phyloP scores from a whole-genome alignment of 2,113 vertebrate genomes.

The Hydropotes inermis region DNA sequence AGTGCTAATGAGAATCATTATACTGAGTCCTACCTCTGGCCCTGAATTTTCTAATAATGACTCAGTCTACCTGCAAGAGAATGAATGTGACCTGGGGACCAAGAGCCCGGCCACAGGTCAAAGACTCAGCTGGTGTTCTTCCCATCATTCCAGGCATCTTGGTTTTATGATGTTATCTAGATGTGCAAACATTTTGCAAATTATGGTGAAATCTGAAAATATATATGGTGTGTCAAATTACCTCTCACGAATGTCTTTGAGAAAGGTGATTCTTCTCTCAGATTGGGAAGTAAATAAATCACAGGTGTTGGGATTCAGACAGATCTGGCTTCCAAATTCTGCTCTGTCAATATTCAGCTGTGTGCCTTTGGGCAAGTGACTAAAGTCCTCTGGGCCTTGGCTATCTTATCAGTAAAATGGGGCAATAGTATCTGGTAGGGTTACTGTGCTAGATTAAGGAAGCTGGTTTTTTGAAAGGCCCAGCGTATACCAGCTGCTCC shows the following conservation, averaged over 20 bases:
- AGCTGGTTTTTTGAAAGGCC: neutral
- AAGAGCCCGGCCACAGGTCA: neutral
- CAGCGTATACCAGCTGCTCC: neutral
- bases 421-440: rapidly evolving
- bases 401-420: neutral
- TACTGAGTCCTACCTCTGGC: rapidly evolving
- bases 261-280: no score
- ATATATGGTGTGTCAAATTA: neutral
- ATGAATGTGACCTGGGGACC: no score
- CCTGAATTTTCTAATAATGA: neutral
- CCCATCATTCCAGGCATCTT: neutral
- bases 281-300: neutral
- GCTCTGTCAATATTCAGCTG: neutral
- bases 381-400: neutral
- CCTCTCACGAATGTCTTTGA: rapidly evolving
- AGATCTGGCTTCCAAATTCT: neutral
- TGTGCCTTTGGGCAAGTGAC: no score
- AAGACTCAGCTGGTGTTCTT: neutral
- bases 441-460: neutral
- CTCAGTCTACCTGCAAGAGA: no score
- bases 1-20: neutral
- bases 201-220: neutral
- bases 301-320: neutral
- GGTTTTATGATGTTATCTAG: neutral
- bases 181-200: neutral